These are phyloP conservation scores for Tolypeutes matacus DNA, from an alignment of 2,797 vertebrate species.

Conservation along the genomic window DNA sequence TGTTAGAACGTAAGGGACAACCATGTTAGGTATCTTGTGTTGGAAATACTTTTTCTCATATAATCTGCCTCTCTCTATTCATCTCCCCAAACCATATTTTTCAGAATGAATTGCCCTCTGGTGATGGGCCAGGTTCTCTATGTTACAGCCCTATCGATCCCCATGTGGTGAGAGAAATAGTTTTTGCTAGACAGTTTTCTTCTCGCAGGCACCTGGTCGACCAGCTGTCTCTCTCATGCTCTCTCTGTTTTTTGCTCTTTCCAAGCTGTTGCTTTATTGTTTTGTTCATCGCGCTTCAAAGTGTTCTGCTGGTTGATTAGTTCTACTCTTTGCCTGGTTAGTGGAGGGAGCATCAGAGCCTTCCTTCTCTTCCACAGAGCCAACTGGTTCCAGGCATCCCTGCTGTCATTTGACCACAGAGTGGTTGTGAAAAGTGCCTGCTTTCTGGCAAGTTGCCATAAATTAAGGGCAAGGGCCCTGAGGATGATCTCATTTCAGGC, in stretches of 20 bases:
- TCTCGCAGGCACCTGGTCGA: background rate
- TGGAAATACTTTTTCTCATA: slow-evolving; percentile 19
- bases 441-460: slow-evolving; percentile 21
- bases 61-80: background rate
- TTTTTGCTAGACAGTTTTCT: background rate
- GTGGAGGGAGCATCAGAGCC: background rate
- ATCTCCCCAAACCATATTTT: background rate
- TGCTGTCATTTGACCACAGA: slow-evolving; percentile 69
- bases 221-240: background rate
- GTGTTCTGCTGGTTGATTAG: background rate
- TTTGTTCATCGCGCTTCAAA: background rate
- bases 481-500: slow-evolving; percentile 63
- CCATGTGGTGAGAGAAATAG: background rate
- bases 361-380: slow-evolving; percentile 29
- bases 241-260: background rate
- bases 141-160: background rate
- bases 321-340: slow-evolving; percentile 11
- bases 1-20: background rate
- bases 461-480: slow-evolving; percentile 49
- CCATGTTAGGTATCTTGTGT: background rate
- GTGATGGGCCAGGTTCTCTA: background rate
- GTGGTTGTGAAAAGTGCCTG: slow-evolving; percentile 2
- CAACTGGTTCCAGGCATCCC: slow-evolving; percentile 55
- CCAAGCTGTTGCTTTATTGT: background rate
- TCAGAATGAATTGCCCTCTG: background rate